phyloP scores from a whole-genome alignment of 2,888 invertebrate genomes.

The Heliothis peltigera region DNA sequence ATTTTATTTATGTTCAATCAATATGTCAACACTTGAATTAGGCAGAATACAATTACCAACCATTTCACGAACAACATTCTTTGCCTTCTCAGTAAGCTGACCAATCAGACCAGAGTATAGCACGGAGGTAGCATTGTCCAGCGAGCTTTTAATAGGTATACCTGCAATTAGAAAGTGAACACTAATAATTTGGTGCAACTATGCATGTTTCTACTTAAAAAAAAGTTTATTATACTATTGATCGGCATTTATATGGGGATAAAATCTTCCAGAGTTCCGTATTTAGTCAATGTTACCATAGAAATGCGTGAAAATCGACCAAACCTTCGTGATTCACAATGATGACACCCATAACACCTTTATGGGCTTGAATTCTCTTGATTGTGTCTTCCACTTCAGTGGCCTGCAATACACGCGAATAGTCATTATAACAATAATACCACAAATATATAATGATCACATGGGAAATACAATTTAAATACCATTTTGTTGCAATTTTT shows the following conservation, averaged over 20 bases:
- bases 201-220: neutral
- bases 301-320: conserved; percentile 76
- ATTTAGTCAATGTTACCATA: conserved; percentile 63
- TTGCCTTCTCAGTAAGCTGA: conserved; percentile 97
- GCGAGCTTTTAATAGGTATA: conserved; percentile 96
- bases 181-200: neutral
- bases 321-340: conserved; percentile 99
- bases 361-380: conserved; percentile 98
- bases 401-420: conserved; percentile 84
- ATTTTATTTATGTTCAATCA: too few species aligned
- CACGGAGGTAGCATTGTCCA: conserved; percentile 98
- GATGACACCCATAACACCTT: conserved; percentile 99
- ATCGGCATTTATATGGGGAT: conserved; percentile 10
- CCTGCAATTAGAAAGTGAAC: conserved; percentile 86
- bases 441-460: conserved; percentile 1
- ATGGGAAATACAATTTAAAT: conserved; percentile 21
- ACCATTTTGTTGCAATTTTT: conserved; percentile 50
- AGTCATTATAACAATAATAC: conserved; percentile 3
- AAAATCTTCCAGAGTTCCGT: conserved; percentile 13
- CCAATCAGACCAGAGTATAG: conserved; percentile 98
- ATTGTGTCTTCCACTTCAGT: conserved; percentile 99
- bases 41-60: conserved; percentile 58
- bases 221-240: conserved; percentile 16
- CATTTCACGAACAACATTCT: conserved; percentile 97
- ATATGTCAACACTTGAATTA: too few species aligned